These are phyloP conservation scores for Geopemphigus sp. DNA, from an alignment of 1,140 invertebrate species.

Conservation along the genomic window DNA sequence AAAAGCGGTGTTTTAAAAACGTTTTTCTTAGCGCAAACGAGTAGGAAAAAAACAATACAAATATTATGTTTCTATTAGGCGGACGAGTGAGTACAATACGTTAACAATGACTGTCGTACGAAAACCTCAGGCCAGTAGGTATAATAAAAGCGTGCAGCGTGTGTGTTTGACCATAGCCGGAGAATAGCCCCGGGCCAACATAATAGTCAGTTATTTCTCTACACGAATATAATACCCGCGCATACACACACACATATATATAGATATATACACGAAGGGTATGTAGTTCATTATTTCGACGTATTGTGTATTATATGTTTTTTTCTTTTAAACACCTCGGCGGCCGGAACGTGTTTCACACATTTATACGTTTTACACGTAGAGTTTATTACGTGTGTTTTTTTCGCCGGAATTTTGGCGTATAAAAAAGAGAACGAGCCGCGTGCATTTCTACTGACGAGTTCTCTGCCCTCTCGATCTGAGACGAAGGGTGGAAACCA, in stretches of 20 bases:
- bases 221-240: no score
- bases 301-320: slow-evolving; percentile 4
- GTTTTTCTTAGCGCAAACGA: no score
- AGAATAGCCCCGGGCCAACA: slow-evolving; percentile 2
- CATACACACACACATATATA: background rate
- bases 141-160: background rate
- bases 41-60: slow-evolving; percentile 1
- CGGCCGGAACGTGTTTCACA: slow-evolving; percentile 35
- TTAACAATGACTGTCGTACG: slow-evolving; percentile 23
- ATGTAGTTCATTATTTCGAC: slow-evolving; percentile 16
- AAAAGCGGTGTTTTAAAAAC: no score
- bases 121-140: background rate
- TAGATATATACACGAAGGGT: slow-evolving; percentile 9
- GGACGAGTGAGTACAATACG: background rate
- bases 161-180: slow-evolving; percentile 5
- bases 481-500: slow-evolving; percentile 19
- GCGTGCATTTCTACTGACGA: slow-evolving; percentile 1
- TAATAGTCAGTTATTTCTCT: slow-evolving; percentile 26
- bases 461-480: slow-evolving; percentile 9
- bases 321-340: background rate
- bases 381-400: background rate
- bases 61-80: slow-evolving; percentile 24
- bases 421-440: slow-evolving; percentile 27
- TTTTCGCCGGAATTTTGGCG: background rate
- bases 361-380: slow-evolving; percentile 16